These are phyloP conservation scores for Chelon auratus DNA, from an alignment of 2,797 vertebrate genomes.

Conservation along the genomic window DNA sequence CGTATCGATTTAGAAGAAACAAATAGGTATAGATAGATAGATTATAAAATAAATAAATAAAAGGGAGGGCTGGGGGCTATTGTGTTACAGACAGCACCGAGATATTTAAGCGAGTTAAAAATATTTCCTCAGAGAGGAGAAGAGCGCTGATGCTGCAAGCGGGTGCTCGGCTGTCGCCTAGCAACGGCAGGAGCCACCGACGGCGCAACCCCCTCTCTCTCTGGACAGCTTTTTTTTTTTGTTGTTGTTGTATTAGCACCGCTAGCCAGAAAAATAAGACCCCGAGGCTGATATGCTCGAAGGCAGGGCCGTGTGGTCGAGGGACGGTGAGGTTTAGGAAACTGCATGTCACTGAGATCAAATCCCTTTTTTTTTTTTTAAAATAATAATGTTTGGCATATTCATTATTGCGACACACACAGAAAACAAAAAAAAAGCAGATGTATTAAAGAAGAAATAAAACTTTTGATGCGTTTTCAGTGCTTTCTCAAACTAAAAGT, in stretches of 20 bases:
- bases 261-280: slow-evolving; percentile 1
- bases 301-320: not conserved
- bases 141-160: not conserved
- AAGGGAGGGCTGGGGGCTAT: not conserved
- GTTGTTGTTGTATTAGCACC: not conserved
- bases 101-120: slow-evolving; percentile 30
- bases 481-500: too few relatives aligned
- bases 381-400: too few relatives aligned
- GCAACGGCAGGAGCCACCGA: slow-evolving; percentile 47
- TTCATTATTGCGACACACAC: not conserved
- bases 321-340: not conserved
- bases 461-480: not conserved
- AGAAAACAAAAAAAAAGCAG: not conserved
- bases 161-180: slow-evolving; percentile 26
- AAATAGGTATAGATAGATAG: not conserved
- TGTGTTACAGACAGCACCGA: slow-evolving; percentile 1
- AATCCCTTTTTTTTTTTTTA: too few relatives aligned
- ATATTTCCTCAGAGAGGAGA: slow-evolving; percentile 28
- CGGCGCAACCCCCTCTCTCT: not conserved
- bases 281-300: not conserved
- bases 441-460: too few relatives aligned
- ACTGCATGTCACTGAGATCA: not conserved
- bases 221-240: too few relatives aligned
- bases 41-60: not conserved
- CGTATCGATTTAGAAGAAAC: too few relatives aligned